Base-by-base conservation (phyloP, 2,113 vertebrate genomes). In the Rhinolophus ferrumequinum region DNA sequence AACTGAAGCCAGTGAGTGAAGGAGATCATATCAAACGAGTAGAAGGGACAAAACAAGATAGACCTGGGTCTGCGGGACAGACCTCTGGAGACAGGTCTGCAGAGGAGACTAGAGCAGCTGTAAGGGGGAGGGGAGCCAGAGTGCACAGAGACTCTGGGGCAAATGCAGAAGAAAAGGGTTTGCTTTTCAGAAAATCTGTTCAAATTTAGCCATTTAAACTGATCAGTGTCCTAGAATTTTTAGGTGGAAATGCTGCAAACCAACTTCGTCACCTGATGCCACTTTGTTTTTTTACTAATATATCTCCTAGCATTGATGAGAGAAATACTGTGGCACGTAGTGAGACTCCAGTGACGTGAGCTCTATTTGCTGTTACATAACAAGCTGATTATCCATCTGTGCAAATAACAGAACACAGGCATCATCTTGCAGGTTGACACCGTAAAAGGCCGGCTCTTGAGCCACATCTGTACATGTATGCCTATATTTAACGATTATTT, bases 21-120 rank as follows among this genome's bases (percentile, higher is more conserved):
- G 8, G 38, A 54, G 58, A 35, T 26, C 28, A 1, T 7, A 8
- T 0, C 0, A 7, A 24, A 13, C 15, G 10, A 76, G 28, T 35
- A 56, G 38, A 50, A 4, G 5, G 56, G 14, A 35, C 24, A 82
- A 50, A 41, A 7, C 4, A 26, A 52, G 18, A 35, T 47, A 22
- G 10, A 21, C 14, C 14, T 1, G 24, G 35, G 54, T 56, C 54
- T 81, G 54, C 60, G 56, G 26, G 54, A 1, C 54, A 60, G 54
- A 41, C n/a, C 56, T 60, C 24, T 11, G 79, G 60, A 33, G 54
- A 41, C 52, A 80, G 22, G 13, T 81, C 14, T 81, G 56, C 21
- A 33, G 44, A 35, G 47, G 38, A 10, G 21, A 62, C 54, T 58
- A 12, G 47, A 19, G 24, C 6, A 16, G 83, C n/a, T 47, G 16